Conservation (phyloP, 2,797 vertebrate species). For the Bucorvus abyssinicus region DNA sequence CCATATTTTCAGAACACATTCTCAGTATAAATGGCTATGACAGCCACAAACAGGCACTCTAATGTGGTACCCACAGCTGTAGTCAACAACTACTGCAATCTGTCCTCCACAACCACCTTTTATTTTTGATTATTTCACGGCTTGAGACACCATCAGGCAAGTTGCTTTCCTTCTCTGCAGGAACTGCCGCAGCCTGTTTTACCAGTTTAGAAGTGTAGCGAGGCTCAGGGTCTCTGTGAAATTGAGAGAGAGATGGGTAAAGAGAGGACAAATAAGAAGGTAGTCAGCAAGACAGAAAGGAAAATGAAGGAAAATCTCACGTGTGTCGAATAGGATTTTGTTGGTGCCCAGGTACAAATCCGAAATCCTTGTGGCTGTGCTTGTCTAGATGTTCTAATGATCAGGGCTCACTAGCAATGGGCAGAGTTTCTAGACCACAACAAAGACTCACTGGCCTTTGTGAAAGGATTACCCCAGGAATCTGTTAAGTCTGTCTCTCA, state of each 20-base stretch:
- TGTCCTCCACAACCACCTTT: background rate
- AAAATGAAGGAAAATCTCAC: background rate
- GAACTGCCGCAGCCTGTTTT: conserved; percentile 20
- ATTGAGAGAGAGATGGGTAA: background rate
- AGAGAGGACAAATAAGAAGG: background rate
- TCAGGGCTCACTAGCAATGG: background rate
- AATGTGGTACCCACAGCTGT: background rate
- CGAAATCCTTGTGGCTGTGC: background rate
- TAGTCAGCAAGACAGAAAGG: background rate
- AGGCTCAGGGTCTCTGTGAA: conserved; percentile 1
- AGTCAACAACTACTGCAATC: conserved; percentile 30
- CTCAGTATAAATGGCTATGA: background rate
- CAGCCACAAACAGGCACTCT: conserved; percentile 1
- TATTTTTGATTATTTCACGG: conserved; percentile 21
- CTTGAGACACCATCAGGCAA: conserved; percentile 15
- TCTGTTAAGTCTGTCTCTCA: background rate
- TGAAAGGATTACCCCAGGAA: background rate
- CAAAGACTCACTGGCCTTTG: background rate
- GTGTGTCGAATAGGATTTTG: background rate
- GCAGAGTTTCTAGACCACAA: background rate
- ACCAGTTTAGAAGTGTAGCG: background rate
- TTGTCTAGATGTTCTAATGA: background rate
- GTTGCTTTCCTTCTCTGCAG: conserved; percentile 20
- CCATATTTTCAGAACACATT: background rate
- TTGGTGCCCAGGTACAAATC: background rate